Base-by-base conservation (phyloP, 2,797 vertebrate genomes). In the Phrynocephalus guinanensis region DNA sequence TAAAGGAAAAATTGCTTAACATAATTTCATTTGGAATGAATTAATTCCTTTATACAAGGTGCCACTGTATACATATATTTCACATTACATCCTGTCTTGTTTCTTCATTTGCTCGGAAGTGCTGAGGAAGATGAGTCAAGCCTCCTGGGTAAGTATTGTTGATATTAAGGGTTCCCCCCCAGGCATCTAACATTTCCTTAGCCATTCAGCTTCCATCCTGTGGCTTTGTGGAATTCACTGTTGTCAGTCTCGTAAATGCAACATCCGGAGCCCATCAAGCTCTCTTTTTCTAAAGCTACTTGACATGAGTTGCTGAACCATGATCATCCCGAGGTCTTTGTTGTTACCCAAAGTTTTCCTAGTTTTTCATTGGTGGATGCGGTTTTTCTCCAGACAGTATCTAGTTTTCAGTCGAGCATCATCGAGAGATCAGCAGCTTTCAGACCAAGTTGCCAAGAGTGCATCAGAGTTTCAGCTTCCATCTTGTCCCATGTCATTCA, bases 221-320 rank as follows among this genome's bases (percentile, higher is more conserved):
- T 77, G 81, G 48, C 73, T 70, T 83, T 79, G 75, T 78, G 81
- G 75, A 83, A 83, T 78, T n/a, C 50, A 26, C 30, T n/a, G 72
- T 44, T 56, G 48, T 78, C 70, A 66, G 38, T 81, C 81, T 81
- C 52, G 38, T 68, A 68, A 70, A 22, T 52, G 63, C 85, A 81
- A 48, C 78, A 81, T 81, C 79, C 85, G 10, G 66, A 81, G 26
- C 63, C 5, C 79, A 22, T 87, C 86, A 87, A 76, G 13, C 16
- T 30, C 30, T 6, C 20, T 22, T 70, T 52, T 44, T 44, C 86
- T 30, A 44, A 83, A 77, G 56, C 50, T n/a, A 70, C 48, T 83
- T 48, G 67, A 71, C 66, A 38, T 83, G 48, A 70, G 86, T 30
- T 60, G 66, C 50, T 79, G 86, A 83, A 83, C 66, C 75, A 76